These are phyloP conservation scores for Nomada ruficornis DNA, from an alignment of 2,888 invertebrate species.

Conservation along the genomic window DNA sequence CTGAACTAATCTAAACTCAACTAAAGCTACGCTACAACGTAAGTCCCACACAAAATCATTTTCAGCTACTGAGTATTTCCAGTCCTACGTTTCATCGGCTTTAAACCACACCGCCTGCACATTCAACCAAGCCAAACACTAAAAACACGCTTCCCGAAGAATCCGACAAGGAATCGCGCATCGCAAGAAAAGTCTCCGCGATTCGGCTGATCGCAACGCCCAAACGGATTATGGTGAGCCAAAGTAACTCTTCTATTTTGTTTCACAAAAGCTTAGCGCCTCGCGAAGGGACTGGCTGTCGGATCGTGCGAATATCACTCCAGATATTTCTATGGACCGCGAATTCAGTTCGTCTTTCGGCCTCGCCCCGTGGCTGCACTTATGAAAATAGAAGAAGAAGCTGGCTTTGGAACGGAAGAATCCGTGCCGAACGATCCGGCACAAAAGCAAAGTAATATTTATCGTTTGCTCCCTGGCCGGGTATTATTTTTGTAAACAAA, in stretches of 20 bases:
- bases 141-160: background rate
- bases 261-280: constrained; percentile 40
- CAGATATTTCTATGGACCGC: constrained; percentile 45
- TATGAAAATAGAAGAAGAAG: constrained; percentile 32
- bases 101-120: too few relatives aligned
- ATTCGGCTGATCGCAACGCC: background rate
- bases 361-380: constrained; percentile 15
- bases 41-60: too few relatives aligned
- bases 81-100: too few relatives aligned
- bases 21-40: too few relatives aligned
- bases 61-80: too few relatives aligned
- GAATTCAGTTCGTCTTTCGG: constrained; percentile 34
- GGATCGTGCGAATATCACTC: constrained; percentile 56
- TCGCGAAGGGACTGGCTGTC: constrained; percentile 38
- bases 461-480: background rate
- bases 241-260: constrained; percentile 31
- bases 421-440: constrained; percentile 2
- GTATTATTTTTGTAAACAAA: constrained; percentile 26
- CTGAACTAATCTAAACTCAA: too few relatives aligned
- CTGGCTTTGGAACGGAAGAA: constrained; percentile 26
- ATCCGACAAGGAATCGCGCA: constrained; percentile 7
- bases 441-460: constrained; percentile 36
- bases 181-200: constrained; percentile 4
- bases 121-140: background rate
- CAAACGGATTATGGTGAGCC: constrained; percentile 32